Evolutionary conservation across 1,140 invertebrate species (phyloP).

Genomic region (Drosophila hydei): DNA sequence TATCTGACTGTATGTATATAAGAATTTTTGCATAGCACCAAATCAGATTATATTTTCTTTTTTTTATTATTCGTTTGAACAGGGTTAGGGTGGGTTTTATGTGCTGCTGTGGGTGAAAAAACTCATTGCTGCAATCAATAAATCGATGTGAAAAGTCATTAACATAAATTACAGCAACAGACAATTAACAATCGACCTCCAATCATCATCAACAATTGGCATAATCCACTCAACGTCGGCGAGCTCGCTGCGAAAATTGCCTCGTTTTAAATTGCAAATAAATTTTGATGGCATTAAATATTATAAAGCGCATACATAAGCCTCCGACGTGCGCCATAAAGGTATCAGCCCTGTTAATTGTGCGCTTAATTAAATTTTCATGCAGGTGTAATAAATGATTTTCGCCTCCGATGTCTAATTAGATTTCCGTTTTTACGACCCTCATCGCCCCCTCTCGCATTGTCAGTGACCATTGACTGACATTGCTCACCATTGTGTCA

Average conservation of each 20-base stretch:
- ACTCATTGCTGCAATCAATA: slow-evolving; percentile 60
- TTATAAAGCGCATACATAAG: slow-evolving; percentile 68
- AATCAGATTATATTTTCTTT: slow-evolving; percentile 64
- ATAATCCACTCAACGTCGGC: slow-evolving; percentile 73
- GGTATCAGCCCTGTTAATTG: slow-evolving; percentile 62
- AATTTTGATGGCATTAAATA: slow-evolving; percentile 78
- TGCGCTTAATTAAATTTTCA: slow-evolving; percentile 81
- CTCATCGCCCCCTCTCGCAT: slow-evolving; percentile 6
- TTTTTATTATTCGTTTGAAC: slow-evolving; percentile 20
- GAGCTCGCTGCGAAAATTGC: slow-evolving; percentile 57
- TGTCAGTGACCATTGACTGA: slow-evolving; percentile 10
- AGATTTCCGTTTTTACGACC: slow-evolving; percentile 68
- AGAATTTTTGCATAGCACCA: slow-evolving; percentile 63
- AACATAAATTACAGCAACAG: slow-evolving; percentile 71
- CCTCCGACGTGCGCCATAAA: slow-evolving; percentile 16
- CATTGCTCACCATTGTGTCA: slow-evolving; percentile 25
- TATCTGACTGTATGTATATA: slow-evolving; percentile 19
- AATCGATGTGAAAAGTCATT: slow-evolving; percentile 75
- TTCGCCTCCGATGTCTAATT: slow-evolving; percentile 65
- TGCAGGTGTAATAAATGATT: slow-evolving; percentile 80
- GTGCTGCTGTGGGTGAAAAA: not conserved
- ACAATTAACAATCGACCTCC: slow-evolving; percentile 78
- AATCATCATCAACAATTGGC: slow-evolving; percentile 77
- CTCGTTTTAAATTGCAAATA: slow-evolving; percentile 78
- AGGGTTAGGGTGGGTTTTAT: slow-evolving; percentile 13